Evolutionary conservation across 2,797 vertebrate genomes (phyloP).

Genomic region (Enteromius thamalakanensis): DNA sequence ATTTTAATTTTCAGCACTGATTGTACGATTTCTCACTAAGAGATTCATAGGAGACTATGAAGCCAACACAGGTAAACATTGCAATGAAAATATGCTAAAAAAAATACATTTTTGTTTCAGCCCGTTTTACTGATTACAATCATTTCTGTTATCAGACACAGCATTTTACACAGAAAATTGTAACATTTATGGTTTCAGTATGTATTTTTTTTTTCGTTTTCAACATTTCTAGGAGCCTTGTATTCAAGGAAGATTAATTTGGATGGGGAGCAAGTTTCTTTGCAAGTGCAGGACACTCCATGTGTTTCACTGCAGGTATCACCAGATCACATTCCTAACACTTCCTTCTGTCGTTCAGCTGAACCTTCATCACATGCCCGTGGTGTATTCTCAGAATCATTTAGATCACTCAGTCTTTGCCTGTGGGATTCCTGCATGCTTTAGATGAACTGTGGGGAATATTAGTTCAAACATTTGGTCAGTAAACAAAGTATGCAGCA

Average conservation of each 20-base stretch:
- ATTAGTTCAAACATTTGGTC: constrained; percentile 55
- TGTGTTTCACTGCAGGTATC: constrained; percentile 89
- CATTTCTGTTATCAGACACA: not conserved
- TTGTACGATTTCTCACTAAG: constrained; percentile 92
- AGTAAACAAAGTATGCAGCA: constrained; percentile 53
- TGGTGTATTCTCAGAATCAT: constrained; percentile 36
- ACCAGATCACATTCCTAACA: not conserved
- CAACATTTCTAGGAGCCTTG: constrained; percentile 80
- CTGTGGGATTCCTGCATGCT: constrained; percentile 38
- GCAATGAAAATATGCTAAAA: not conserved
- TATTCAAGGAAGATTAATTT: constrained; percentile 91
- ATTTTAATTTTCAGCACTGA: constrained; percentile 79
- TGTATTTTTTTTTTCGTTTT: constrained; percentile 13
- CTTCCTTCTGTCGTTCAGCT: not conserved
- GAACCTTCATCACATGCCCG: constrained; percentile 6
- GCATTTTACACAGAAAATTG: not conserved
- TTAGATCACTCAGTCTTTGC: constrained; percentile 41
- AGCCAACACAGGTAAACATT: constrained; percentile 87
- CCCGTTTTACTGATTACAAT: not conserved
- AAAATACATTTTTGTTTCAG: not conserved
- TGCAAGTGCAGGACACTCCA: constrained; percentile 94
- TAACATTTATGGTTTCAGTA: not conserved
- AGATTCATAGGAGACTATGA: constrained; percentile 96
- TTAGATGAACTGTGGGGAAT: constrained; percentile 48
- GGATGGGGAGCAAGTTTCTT: constrained; percentile 90